Evolutionary conservation across 2,113 vertebrate genomes (phyloP).

Genomic region (Nesoenas mayeri): DNA sequence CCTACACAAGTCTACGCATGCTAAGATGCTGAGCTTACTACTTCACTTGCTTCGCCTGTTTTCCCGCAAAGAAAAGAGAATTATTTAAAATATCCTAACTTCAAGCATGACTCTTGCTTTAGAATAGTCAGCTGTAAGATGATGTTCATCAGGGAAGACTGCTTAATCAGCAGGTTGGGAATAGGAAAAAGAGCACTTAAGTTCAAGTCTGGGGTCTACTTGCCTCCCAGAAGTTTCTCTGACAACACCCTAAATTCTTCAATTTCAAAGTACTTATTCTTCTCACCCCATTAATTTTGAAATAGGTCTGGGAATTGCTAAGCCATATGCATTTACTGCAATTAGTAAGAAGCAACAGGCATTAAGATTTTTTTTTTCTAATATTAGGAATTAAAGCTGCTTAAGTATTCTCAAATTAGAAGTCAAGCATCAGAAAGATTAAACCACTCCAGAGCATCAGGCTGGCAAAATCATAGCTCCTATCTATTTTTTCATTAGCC

Average conservation of each 20-base stretch:
- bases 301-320: slow-evolving; percentile 44
- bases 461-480: slow-evolving; percentile 32
- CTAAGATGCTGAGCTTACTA: neutral
- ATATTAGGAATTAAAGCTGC: slow-evolving; percentile 65
- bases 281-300: slow-evolving; percentile 48
- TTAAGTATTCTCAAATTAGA: slow-evolving; percentile 63
- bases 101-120: neutral
- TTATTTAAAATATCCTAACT: neutral
- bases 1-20: accelerated
- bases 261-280: slow-evolving; percentile 4
- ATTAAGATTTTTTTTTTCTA: slow-evolving; percentile 51
- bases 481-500: slow-evolving; percentile 46
- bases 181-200: neutral
- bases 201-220: neutral
- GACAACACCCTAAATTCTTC: neutral
- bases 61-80: neutral
- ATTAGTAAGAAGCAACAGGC: slow-evolving; percentile 38
- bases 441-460: slow-evolving; percentile 36
- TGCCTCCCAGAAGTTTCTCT: neutral
- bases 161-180: neutral
- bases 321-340: slow-evolving; percentile 38
- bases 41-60: neutral
- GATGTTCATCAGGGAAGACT: neutral
- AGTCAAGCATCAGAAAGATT: slow-evolving; percentile 64
- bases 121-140: neutral